Evolutionary conservation across 2,888 invertebrate genomes (phyloP).

Genomic region (Amaurobius ferox): DNA sequence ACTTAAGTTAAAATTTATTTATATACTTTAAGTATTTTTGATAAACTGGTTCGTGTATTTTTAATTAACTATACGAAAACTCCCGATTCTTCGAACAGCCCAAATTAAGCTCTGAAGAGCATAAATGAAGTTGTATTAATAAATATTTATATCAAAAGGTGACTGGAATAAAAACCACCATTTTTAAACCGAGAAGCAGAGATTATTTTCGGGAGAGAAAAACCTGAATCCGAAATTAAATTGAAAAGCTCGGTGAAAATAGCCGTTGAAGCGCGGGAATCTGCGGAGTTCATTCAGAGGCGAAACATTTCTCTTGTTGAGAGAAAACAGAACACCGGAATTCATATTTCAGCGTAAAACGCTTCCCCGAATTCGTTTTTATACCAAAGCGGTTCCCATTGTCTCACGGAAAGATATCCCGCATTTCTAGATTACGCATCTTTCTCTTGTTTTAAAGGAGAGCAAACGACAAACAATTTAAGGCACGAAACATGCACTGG

Average conservation of each 20-base stretch:
- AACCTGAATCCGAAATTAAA: neutral
- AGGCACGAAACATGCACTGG: slow-evolving; percentile 23
- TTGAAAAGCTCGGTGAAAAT: slow-evolving; percentile 13
- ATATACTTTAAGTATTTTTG: no score
- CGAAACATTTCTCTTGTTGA: neutral
- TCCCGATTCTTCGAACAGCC: no score
- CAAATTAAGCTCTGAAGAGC: no score
- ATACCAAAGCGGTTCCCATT: neutral
- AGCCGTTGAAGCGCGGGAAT: neutral
- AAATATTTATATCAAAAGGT: no score
- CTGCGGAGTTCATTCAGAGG: slow-evolving; percentile 1
- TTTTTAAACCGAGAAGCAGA: no score
- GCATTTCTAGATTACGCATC: neutral
- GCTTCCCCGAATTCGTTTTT: slow-evolving; percentile 10
- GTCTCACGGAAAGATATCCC: slow-evolving; percentile 8
- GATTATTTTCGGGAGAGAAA: no score
- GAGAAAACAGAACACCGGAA: slow-evolving; percentile 5
- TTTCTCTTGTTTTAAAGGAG: slow-evolving; percentile 30
- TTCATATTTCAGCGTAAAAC: slow-evolving; percentile 15
- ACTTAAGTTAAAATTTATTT: no score
- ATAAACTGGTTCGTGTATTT: no score
- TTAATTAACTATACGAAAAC: no score
- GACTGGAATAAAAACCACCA: no score
- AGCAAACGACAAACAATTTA: slow-evolving; percentile 51
- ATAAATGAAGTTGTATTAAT: no score